Evolutionary conservation across 2,888 invertebrate genomes (phyloP).

Genomic region (Melanostoma scalare): DNA sequence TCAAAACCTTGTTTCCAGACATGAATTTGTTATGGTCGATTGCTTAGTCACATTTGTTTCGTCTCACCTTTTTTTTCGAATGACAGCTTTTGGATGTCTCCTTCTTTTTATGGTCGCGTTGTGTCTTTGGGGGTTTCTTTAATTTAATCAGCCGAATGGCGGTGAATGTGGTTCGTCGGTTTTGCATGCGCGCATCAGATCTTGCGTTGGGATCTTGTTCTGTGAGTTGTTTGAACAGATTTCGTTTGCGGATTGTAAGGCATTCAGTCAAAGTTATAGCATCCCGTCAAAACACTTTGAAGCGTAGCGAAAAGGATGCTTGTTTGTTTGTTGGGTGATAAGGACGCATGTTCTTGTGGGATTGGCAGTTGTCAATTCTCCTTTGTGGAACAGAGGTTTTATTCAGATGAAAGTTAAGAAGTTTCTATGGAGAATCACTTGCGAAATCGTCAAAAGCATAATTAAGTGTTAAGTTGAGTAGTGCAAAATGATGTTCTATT

Average conservation of each 20-base stretch:
- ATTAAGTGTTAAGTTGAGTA: no score
- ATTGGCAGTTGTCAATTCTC: no score
- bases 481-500: no score
- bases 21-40: slow-evolving; percentile 66
- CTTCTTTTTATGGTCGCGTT: slow-evolving; percentile 21
- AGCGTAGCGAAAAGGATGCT: slow-evolving; percentile 36
- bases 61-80: slow-evolving; percentile 48
- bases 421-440: no score
- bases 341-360: background rate
- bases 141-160: slow-evolving; percentile 63
- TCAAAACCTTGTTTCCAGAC: slow-evolving; percentile 59
- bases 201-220: slow-evolving; percentile 44
- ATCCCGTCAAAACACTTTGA: slow-evolving; percentile 58
- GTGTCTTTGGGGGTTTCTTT: slow-evolving; percentile 24
- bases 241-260: slow-evolving; percentile 24
- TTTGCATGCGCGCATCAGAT: slow-evolving; percentile 58
- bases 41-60: slow-evolving; percentile 67
- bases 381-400: no score
- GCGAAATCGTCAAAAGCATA: no score
- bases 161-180: slow-evolving; percentile 51
- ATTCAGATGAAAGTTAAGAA: no score
- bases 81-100: slow-evolving; percentile 30
- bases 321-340: background rate
- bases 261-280: slow-evolving; percentile 60
- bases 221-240: slow-evolving; percentile 34